Evolutionary conservation across 2,113 vertebrate genomes (phyloP), one percentile per base, ranked within the genome.

Genomic region (Oncorhynchus tshawytscha): DNA sequence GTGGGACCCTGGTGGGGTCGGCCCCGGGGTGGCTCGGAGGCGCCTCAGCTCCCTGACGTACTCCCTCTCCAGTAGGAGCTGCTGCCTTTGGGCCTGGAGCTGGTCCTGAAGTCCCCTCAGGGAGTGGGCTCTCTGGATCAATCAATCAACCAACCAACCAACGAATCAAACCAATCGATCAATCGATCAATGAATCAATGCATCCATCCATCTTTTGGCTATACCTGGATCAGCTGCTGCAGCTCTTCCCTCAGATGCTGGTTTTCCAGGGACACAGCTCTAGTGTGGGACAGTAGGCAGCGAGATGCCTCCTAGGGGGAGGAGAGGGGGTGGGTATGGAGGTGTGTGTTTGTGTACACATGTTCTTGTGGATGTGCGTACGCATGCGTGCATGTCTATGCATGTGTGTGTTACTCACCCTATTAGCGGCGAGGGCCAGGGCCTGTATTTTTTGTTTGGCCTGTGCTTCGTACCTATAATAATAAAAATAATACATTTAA

Each of bases 11-110:
- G 8, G 18, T n/a, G 5, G 13, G 20, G 59, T 60, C 12, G 60
- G 29, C 31, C 6, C 29, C 18, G n/a, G 60, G n/a, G 59, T 51
- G 34, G 27, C 24, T 11, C 70, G 60, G 31, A 80, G 81, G 15
- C 18, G 15, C 20, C 65, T 71, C 13, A 84, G 73, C 70, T 78
- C 73, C 24, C 51, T 51, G 27, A 70, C 70, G 49, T 57, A 78
- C 66, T 87, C 72, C 72, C 25, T 82, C 65, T 90, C 85, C 79
- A 80, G 62, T n/a, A 82, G 74, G 34, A 90, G 77, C 66, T 85
- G 62, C 60, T 70, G 80, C 59, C 16, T 67, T 66, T 85, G 81
- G 1, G 51, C 77, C 77, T 79, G 69, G 5, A 90, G 70, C 24
- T 39, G 7, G 4, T 66, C 49, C 48, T 73, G 78, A 59, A 78